Conservation (phyloP, 2,797 vertebrate genomes). For the Peromyscus aztecus region DNA sequence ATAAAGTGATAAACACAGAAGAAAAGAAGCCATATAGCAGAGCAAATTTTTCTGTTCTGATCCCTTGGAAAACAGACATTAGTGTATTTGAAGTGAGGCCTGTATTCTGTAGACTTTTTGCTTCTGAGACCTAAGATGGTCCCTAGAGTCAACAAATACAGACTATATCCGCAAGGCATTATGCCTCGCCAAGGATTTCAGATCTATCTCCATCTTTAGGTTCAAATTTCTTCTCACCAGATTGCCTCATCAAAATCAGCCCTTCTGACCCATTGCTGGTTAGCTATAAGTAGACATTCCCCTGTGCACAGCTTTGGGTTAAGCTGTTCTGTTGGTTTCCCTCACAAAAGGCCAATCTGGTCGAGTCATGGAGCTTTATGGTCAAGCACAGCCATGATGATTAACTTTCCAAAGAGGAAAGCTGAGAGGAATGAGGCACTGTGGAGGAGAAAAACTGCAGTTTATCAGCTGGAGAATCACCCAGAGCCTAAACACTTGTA, state of each 20-base stretch:
- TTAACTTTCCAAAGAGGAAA: not conserved
- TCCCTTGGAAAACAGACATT: conserved; percentile 35
- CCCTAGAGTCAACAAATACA: conserved; percentile 37
- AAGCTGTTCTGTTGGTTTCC: not conserved
- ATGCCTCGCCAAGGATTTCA: not conserved
- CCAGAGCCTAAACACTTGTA: not conserved
- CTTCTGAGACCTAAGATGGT: conserved; percentile 57
- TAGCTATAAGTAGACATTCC: not conserved
- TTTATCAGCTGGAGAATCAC: not conserved
- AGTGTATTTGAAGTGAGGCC: conserved; percentile 47
- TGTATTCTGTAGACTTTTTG: conserved; percentile 19
- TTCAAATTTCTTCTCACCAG: conserved; percentile 8
- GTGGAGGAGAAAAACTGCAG: not conserved
- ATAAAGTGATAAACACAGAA: conserved; percentile 30
- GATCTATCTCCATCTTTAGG: not conserved
- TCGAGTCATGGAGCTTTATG: not conserved
- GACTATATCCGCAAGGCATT: conserved; percentile 18
- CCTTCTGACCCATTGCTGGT: not conserved
- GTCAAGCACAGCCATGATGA: not conserved
- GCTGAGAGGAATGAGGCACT: not conserved
- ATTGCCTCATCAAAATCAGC: not conserved
- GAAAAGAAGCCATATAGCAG: conserved; percentile 28
- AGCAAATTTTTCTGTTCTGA: conserved; percentile 36
- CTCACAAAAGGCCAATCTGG: not conserved
- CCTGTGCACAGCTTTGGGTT: not conserved